Percentiles rank a stretch among this genome's conserved stretches.
Evolutionary conservation across 2,113 vertebrate species (phyloP).

Genomic region (Anguilla japonica): DNA sequence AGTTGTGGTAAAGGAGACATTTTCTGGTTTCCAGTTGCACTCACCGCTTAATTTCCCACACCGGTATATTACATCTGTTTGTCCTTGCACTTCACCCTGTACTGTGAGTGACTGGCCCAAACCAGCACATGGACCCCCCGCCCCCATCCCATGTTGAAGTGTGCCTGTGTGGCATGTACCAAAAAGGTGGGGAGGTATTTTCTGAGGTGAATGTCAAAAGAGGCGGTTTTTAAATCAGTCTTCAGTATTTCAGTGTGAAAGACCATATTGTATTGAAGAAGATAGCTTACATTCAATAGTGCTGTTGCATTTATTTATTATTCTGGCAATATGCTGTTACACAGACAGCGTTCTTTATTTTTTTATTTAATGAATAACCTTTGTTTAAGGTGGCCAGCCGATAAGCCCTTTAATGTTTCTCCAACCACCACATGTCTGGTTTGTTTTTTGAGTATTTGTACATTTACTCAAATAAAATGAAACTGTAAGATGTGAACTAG

Average conservation of each 20-base stretch:
- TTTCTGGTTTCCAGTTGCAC: too few species aligned
- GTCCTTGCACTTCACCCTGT: slow-evolving; percentile 30
- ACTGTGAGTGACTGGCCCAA: slow-evolving; percentile 16
- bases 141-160: background rate
- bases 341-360: too few species aligned
- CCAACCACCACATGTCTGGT: too few species aligned
- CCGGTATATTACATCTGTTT: slow-evolving; percentile 46
- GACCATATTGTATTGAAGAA: background rate
- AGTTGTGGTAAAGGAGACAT: slow-evolving; percentile 55
- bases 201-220: background rate
- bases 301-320: too few species aligned
- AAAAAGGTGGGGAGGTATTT: slow-evolving; percentile 3
- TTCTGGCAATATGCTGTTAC: too few species aligned
- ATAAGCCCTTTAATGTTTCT: too few species aligned
- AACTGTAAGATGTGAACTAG: slow-evolving; percentile 11
- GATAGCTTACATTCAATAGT: background rate
- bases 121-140: background rate
- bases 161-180: slow-evolving; percentile 2
- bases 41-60: slow-evolving; percentile 42
- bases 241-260: background rate
- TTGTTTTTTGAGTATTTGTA: too few species aligned
- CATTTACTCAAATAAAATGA: too few species aligned
- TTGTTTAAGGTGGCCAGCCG: too few species aligned
- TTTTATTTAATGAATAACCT: too few species aligned
- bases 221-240: background rate